phyloP scores from a whole-genome alignment of 1,140 invertebrate species.

The Acromyrmex charruanus region DNA sequence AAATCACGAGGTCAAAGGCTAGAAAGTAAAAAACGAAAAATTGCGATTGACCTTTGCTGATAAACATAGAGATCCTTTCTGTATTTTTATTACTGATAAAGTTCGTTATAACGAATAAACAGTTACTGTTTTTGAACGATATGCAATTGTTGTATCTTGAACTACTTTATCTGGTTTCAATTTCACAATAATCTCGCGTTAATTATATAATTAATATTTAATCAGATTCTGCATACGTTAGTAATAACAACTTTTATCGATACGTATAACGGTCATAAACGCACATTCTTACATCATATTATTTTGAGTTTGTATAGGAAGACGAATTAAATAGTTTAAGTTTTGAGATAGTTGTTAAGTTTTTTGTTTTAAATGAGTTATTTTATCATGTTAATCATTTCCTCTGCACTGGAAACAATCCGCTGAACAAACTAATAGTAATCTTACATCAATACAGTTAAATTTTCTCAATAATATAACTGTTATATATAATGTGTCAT shows the following conservation, averaged over 20 bases:
- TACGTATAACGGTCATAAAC: neutral
- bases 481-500: too few relatives aligned
- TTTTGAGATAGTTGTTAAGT: too few relatives aligned
- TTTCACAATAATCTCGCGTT: neutral
- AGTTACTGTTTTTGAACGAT: conserved; percentile 1
- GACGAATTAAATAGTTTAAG: too few relatives aligned
- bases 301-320: too few relatives aligned
- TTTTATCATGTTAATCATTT: too few relatives aligned
- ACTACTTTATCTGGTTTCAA: conserved; percentile 5
- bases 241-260: neutral
- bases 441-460: too few relatives aligned
- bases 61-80: neutral
- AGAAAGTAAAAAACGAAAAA: neutral
- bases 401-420: too few relatives aligned
- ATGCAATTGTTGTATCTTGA: neutral
- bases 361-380: too few relatives aligned
- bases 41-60: conserved; percentile 28
- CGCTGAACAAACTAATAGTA: too few relatives aligned
- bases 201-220: neutral
- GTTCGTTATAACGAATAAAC: conserved; percentile 10
- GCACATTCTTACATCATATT: neutral
- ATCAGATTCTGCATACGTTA: neutral
- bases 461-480: too few relatives aligned
- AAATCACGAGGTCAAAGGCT: neutral
- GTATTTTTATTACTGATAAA: conserved; percentile 7